Evolutionary conservation across 1,140 invertebrate species (phyloP).

Genomic region (Heliconius himera): DNA sequence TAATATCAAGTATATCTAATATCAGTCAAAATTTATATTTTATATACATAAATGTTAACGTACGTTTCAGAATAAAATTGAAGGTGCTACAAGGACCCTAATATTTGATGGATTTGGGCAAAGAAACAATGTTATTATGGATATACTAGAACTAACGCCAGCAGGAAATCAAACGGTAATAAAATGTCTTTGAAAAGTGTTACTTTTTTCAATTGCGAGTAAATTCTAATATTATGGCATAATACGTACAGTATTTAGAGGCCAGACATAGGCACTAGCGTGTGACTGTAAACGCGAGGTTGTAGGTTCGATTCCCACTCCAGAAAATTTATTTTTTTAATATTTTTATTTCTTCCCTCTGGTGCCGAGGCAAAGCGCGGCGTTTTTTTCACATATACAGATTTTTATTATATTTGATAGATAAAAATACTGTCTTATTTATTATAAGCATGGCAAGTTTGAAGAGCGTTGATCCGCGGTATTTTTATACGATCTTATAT

Average conservation of each 20-base stretch:
- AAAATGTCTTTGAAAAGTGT: neutral
- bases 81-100: constrained; percentile 90
- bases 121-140: constrained; percentile 89
- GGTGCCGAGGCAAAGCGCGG: no score
- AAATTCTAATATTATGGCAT: no score
- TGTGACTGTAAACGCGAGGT: no score
- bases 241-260: no score
- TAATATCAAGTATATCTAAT: no score
- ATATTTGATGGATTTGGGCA: constrained; percentile 92
- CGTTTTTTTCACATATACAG: no score
- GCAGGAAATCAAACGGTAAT: constrained; percentile 83
- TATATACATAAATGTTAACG: neutral
- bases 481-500: neutral
- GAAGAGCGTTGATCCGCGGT: neutral
- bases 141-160: constrained; percentile 88
- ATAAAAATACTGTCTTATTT: neutral
- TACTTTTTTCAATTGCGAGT: no score
- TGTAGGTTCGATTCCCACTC: no score
- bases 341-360: no score
- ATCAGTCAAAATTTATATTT: neutral
- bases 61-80: constrained; percentile 70
- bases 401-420: neutral
- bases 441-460: neutral
- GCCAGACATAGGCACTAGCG: no score
- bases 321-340: no score